Evolutionary conservation across 2,797 vertebrate genomes (phyloP), one percentile per base, ranked within the genome.

Genomic region (Halcyon chelicuti): DNA sequence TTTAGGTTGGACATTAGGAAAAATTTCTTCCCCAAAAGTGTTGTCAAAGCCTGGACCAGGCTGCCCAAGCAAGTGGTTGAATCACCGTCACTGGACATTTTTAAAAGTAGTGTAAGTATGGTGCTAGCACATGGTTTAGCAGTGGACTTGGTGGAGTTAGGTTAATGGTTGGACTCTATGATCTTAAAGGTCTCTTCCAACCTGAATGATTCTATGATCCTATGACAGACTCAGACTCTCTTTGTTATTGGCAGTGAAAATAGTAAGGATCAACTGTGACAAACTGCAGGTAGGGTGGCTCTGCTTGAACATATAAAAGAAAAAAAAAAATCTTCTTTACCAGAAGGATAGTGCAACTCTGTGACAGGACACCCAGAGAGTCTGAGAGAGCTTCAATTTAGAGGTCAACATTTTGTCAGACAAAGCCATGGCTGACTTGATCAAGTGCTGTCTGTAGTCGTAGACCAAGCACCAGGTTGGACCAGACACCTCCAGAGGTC

Each of bases 181-280:
- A 29, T 29, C 51, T 52, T 52, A 52, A 52, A 52, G 51, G 26
- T 52, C 51, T 52, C 16, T 52, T 52, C 16, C 26, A 52, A 52
- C 28, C 28, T 18, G 51, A 52, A 52, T 9, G 23, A 49, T 49
- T 49, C 22, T 49, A 25, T 49, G 47, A 25, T 47, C 23, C 46
- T 47, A 13, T 52, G 47, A 29, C 22, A 63, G 62, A 82, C 29
- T 57, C 7, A 8, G 28, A 51, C 20, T 20, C 37, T 62, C 61
- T 33, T 3, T 39, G 14, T 31, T 67, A 25, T 7, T 52, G 52
- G 29, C 17, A 62, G 14, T 20, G 70, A 63, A 39, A 7, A 7
- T 13, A 10, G 4, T 18, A 33, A 81, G 26, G 21, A 11, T 49
- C 72, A 49, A 2, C 39, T 0, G 0, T 21, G n/a, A 40, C 49